Evolutionary conservation across 2,113 vertebrate genomes (phyloP).

Genomic region (Nannospalax galili): DNA sequence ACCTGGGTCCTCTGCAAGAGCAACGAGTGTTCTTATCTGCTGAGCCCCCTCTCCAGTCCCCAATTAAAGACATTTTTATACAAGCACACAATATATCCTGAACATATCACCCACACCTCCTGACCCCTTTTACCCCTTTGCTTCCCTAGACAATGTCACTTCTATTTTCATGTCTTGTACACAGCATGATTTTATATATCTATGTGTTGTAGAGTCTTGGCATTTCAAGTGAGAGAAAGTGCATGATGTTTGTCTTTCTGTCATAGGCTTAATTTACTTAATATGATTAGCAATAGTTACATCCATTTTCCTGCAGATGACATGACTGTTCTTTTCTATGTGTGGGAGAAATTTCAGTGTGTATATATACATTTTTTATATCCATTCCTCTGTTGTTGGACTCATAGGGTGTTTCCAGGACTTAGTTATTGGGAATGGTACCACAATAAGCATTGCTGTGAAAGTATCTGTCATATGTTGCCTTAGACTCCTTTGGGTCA

Average conservation of each 20-base stretch:
- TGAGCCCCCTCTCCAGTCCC: no score
- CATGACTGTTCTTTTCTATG: not conserved
- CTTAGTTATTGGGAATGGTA: not conserved
- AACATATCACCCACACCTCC: no score
- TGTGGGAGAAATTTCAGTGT: not conserved
- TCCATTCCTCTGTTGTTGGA: no score
- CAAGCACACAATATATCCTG: no score
- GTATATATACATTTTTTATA: not conserved
- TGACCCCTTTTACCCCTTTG: not conserved
- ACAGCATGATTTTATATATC: not conserved
- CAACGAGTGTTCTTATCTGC: no score
- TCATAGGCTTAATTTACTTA: not conserved
- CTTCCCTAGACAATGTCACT: no score
- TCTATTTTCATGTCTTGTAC: no score
- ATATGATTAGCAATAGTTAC: not conserved
- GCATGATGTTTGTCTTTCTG: not conserved
- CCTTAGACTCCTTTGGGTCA: not conserved
- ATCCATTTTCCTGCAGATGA: not conserved
- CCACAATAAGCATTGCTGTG: not conserved
- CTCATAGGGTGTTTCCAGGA: no score
- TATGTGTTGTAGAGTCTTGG: not conserved
- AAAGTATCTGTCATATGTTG: not conserved
- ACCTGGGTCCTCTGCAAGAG: no score
- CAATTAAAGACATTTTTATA: no score
- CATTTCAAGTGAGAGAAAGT: no score